These are phyloP conservation scores for Gymnocephalus cernua DNA, from an alignment of 2,113 vertebrate species.

Conservation along the genomic window DNA sequence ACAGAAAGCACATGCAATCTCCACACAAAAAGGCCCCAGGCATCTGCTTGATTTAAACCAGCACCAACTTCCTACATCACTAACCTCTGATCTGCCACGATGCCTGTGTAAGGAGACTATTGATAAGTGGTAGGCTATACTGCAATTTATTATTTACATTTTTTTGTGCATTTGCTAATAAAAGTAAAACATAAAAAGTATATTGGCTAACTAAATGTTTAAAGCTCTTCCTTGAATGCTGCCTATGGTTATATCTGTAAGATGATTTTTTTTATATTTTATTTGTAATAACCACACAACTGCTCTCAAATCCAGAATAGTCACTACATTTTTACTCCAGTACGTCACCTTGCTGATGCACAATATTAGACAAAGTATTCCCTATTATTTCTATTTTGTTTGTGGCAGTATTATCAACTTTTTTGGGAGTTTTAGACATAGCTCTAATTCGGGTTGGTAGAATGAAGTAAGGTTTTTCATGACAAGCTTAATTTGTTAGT, in stretches of 20 bases:
- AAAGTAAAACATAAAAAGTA: neutral
- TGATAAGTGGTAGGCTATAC: neutral
- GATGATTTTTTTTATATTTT: neutral
- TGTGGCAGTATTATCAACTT: neutral
- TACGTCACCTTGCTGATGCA: neutral
- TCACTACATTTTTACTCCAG: neutral
- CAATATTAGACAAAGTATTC: neutral
- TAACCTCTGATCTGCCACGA: neutral
- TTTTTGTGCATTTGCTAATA: neutral
- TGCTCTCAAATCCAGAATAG: neutral
- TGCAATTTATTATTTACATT: neutral
- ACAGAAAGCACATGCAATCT: neutral
- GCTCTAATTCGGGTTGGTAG: neutral
- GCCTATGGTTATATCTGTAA: too few species aligned
- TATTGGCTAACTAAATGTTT: neutral
- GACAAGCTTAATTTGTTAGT: neutral
- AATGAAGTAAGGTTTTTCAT: neutral
- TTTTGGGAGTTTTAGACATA: neutral
- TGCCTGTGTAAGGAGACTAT: neutral
- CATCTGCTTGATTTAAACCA: neutral
- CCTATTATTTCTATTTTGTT: neutral
- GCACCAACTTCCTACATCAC: neutral
- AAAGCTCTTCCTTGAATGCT: neutral
- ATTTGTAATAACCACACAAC: neutral
- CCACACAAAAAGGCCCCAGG: neutral